Evolutionary conservation across 2,797 vertebrate species (phyloP), one percentile per base, ranked within the genome.

Genomic region (Rhadinocentrus ornatus): DNA sequence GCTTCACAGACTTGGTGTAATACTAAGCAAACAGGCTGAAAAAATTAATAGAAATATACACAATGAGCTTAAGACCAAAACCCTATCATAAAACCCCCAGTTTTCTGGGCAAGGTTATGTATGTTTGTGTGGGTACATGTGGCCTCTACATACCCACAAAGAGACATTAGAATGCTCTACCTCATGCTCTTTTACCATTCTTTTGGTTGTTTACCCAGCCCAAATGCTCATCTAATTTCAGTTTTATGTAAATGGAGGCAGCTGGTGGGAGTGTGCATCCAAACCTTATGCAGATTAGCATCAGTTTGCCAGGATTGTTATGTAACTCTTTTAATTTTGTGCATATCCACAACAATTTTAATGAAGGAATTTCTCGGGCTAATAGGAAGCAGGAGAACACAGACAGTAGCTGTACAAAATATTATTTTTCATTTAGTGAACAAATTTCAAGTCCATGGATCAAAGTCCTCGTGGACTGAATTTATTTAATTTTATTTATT

Each of bases 1-100:
- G 31, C 44, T 83, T 66, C 18, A 53, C 31, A 70, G n/a, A 69
- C 62, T 55, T 81, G 73, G 72, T 74, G 62, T 37, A 27, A 24
- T 35, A 34, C 39, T 57, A 29, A 54, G 22, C 35, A 61, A 24
- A 60, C 11, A 62, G 57, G n/a, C 31, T 1, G 48, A 22, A 64
- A 59, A 52, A 53, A 69, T 16, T 13, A 41, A 11, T 46, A 56
- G 26, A 75, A 71, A 58, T 4, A 34, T 9, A 52, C 7, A n/a
- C n/a, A n/a, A n/a, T n/a, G n/a, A n/a, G n/a, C 20, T 37, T 24
- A 69, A 60, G 56, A 56, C 22, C 10, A 48, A 29, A 70, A 67
- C 56, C 67, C 4, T 4, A 10, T 52, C 41, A 39, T 53, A 32
- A 41, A 7, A 39, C n/a, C 15, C 6, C 10, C 2, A 13, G 18